Percentiles rank a stretch among this genome's conserved stretches.
Evolutionary conservation across 2,797 vertebrate genomes (phyloP).

Genomic region (Aerospiza tachiro): DNA sequence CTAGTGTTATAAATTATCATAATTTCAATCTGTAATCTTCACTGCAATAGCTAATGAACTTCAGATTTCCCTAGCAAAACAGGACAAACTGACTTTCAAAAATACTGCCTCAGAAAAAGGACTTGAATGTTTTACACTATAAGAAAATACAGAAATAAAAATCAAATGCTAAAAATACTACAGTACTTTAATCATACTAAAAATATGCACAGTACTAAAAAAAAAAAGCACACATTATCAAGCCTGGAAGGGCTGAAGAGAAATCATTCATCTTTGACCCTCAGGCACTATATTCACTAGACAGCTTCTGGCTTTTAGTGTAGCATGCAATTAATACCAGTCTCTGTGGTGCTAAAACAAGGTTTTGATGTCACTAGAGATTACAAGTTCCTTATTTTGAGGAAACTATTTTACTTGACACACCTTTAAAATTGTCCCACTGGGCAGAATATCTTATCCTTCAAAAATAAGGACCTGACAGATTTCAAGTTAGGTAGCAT

Average conservation of each 20-base stretch:
- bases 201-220: not conserved
- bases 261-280: not conserved
- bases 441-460: not conserved
- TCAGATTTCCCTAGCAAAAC: slow-evolving; percentile 4
- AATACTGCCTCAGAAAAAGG: not conserved
- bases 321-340: not conserved
- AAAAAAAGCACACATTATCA: not conserved
- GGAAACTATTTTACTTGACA: not conserved
- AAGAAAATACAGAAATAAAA: not conserved
- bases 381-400: not conserved
- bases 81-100: not conserved
- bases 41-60: not conserved
- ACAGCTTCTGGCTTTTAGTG: not conserved
- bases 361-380: not conserved
- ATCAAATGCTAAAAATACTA: not conserved
- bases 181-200: not conserved
- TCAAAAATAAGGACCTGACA: slow-evolving; percentile 12
- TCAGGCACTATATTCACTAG: not conserved
- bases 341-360: not conserved
- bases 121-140: not conserved
- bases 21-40: slow-evolving; percentile 8
- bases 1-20: not conserved
- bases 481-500: slow-evolving; percentile 50
- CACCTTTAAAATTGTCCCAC: not conserved
- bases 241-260: not conserved